Percentiles rank a stretch among this genome's conserved stretches.
These are phyloP conservation scores for Erithacus rubecula DNA, from an alignment of 2,797 vertebrate genomes.

Conservation along the genomic window DNA sequence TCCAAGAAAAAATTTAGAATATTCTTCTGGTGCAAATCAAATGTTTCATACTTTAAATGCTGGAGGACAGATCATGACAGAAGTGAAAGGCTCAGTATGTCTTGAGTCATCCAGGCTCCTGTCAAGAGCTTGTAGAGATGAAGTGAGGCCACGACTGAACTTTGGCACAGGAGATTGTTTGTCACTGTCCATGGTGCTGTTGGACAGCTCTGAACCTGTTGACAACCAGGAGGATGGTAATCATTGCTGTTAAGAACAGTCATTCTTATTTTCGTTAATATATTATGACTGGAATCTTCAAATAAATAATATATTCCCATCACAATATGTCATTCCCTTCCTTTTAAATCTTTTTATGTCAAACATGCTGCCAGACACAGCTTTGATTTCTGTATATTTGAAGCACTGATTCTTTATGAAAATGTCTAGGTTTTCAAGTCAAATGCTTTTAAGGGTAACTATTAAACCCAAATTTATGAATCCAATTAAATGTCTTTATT, in stretches of 20 bases:
- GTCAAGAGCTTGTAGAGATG: background rate
- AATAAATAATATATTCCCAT: background rate
- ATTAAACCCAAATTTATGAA: background rate
- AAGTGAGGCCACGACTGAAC: background rate
- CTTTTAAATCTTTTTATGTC: background rate
- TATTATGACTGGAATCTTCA: background rate
- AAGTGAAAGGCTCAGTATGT: background rate
- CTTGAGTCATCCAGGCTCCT: background rate
- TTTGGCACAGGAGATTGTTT: fast-evolving
- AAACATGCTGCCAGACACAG: background rate
- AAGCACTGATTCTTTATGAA: background rate
- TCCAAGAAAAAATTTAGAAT: background rate
- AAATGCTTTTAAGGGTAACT: background rate
- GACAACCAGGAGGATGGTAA: fast-evolving
- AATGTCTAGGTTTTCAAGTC: background rate
- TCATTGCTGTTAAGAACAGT: background rate
- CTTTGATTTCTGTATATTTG: background rate
- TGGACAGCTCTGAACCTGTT: background rate
- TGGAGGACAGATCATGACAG: background rate
- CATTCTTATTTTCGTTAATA: background rate
- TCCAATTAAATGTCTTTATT: background rate
- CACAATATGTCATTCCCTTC: background rate
- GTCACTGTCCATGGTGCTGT: slow-evolving; percentile 59
- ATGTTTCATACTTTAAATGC: background rate
- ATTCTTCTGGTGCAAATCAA: background rate